Evolutionary conservation across 2,113 vertebrate species (phyloP).

Genomic region (Pipra filicauda): DNA sequence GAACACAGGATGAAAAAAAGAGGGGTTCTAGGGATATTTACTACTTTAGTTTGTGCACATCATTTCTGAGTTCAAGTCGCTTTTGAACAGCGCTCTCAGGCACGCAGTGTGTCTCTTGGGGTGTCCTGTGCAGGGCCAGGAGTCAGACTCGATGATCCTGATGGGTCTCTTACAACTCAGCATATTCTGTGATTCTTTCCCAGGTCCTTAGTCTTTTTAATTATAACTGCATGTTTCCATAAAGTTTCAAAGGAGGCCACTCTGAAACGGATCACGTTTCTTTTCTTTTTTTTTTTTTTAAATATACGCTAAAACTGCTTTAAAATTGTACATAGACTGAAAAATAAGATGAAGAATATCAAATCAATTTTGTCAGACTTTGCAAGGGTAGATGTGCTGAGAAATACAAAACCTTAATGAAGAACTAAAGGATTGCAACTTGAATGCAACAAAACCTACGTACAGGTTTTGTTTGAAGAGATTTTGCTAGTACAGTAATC

Average conservation of each 20-base stretch:
- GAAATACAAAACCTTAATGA: neutral
- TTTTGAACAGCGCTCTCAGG: neutral
- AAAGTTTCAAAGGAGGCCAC: neutral
- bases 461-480: neutral
- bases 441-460: neutral
- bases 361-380: neutral
- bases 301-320: neutral
- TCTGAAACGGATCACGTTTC: neutral
- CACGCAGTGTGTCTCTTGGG: neutral
- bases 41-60: neutral
- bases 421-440: neutral
- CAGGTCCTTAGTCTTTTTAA: neutral
- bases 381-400: neutral
- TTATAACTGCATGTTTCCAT: neutral
- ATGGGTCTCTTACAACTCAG: neutral
- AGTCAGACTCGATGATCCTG: neutral
- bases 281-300: neutral
- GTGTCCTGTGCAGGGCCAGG: neutral
- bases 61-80: neutral
- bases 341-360: neutral
- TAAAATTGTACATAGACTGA: neutral
- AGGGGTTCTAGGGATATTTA: neutral
- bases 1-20: neutral
- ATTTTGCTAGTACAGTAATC: neutral
- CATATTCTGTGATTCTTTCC: neutral